Percentiles rank a stretch among this genome's conserved stretches.
phyloP scores from a whole-genome alignment of 2,797 vertebrate species.

The Cygnus olor region DNA sequence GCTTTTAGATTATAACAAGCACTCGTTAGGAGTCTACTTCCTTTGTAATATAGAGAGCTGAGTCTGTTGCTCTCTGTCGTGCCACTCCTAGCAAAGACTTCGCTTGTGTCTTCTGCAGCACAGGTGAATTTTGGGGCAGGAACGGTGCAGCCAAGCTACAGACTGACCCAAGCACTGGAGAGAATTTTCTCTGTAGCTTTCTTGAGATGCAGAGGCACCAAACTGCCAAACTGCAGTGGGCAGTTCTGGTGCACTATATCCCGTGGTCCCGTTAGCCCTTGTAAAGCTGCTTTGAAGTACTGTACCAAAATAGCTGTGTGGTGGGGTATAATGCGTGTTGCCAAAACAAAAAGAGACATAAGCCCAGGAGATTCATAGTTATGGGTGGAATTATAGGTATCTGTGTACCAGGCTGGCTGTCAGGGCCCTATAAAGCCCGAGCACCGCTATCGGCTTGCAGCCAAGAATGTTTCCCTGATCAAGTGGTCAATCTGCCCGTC shows the following conservation, averaged over 20 bases:
- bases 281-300: not conserved
- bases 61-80: not conserved
- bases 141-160: not conserved
- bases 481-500: rapidly evolving
- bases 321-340: not conserved
- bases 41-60: not conserved
- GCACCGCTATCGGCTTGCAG: not conserved
- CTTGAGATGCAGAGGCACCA: not conserved
- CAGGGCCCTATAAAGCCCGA: not conserved
- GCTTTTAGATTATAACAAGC: not conserved
- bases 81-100: not conserved
- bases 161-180: not conserved
- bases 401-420: not conserved
- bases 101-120: not conserved
- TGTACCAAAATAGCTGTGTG: not conserved
- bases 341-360: not conserved
- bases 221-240: not conserved
- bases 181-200: not conserved
- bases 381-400: not conserved
- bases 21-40: not conserved
- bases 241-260: not conserved
- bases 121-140: not conserved
- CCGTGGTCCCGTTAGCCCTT: not conserved
- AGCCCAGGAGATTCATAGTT: not conserved
- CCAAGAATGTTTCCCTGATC: not conserved